A percentile compares a stretch with the other conserved stretches of the same genome.
Conservation (phyloP, 2,888 invertebrate genomes). For the Scaptomyza cyrtandrae region DNA sequence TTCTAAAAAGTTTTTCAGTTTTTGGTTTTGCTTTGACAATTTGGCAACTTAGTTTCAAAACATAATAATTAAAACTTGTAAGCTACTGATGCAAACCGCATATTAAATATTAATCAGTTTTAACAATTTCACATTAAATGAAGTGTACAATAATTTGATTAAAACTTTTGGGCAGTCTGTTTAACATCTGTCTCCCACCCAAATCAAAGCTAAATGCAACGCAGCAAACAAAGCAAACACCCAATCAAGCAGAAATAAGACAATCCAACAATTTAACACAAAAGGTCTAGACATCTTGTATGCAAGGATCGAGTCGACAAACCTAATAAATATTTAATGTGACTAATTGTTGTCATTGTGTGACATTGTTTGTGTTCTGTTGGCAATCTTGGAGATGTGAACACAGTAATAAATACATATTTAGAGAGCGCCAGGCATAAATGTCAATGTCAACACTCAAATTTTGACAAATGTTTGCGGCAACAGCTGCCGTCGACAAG, state of each 20-base stretch:
- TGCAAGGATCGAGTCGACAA: slow-evolving; percentile 12
- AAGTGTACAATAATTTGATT: neutral
- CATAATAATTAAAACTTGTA: neutral
- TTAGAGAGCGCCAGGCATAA: slow-evolving; percentile 10
- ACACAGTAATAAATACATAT: slow-evolving; percentile 32
- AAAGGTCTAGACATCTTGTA: slow-evolving; percentile 41
- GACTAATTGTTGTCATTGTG: slow-evolving; percentile 44
- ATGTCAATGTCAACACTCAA: slow-evolving; percentile 25
- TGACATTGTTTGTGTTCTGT: slow-evolving; percentile 7
- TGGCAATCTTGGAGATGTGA: slow-evolving; percentile 22
- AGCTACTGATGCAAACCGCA: neutral
- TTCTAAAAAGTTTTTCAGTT: neutral
- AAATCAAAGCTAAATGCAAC: slow-evolving; percentile 53
- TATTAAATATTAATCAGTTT: neutral
- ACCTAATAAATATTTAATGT: slow-evolving; percentile 52
- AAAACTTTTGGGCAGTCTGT: neutral
- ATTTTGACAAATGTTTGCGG: slow-evolving; percentile 32
- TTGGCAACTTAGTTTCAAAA: neutral
- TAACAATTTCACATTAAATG: neutral
- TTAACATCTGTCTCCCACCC: neutral
- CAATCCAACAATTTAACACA: neutral
- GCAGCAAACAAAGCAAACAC: slow-evolving; percentile 14
- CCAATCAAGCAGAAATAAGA: slow-evolving; percentile 33
- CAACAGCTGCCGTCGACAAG: neutral
- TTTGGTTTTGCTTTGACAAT: neutral